phyloP scores from a whole-genome alignment of 1,140 invertebrate genomes.

The Plodia interpunctella region DNA sequence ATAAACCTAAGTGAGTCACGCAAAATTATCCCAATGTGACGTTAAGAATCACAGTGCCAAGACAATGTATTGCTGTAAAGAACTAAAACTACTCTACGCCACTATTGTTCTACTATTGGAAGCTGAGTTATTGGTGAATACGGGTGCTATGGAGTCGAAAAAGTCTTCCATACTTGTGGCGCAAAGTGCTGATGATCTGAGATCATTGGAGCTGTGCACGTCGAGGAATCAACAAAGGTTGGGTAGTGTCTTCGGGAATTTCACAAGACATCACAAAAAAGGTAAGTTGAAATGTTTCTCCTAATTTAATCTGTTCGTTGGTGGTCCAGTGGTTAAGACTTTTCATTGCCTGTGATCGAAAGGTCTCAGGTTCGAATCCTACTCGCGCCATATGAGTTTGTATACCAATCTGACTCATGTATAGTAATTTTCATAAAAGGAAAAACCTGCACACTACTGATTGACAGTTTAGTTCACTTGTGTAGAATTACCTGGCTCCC shows the following conservation, averaged over 20 bases:
- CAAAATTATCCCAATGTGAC: constrained; percentile 56
- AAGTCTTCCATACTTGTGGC: constrained; percentile 61
- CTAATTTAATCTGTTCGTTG: too few species aligned
- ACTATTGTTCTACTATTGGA: constrained; percentile 66
- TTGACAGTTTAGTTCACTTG: too few species aligned
- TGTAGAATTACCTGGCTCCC: too few species aligned
- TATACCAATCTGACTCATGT: too few species aligned
- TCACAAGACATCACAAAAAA: constrained; percentile 69
- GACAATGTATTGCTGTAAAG: constrained; percentile 73
- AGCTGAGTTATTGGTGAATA: constrained; percentile 61
- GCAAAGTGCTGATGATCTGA: constrained; percentile 60
- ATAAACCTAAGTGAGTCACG: constrained; percentile 60
- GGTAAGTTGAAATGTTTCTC: constrained; percentile 36
- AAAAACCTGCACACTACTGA: too few species aligned
- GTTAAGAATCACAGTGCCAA: constrained; percentile 53
- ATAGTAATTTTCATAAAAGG: too few species aligned
- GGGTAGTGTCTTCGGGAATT: constrained; percentile 67
- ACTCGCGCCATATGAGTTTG: too few species aligned
- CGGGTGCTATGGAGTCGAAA: constrained; percentile 64
- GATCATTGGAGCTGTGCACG: constrained; percentile 60
- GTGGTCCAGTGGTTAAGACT: too few species aligned
- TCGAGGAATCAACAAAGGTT: constrained; percentile 63
- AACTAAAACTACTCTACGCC: constrained; percentile 70
- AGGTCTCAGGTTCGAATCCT: too few species aligned
- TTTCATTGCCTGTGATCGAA: too few species aligned